Evolutionary conservation across 2,113 vertebrate species (phyloP).

Genomic region (Ciconia boyciana): DNA sequence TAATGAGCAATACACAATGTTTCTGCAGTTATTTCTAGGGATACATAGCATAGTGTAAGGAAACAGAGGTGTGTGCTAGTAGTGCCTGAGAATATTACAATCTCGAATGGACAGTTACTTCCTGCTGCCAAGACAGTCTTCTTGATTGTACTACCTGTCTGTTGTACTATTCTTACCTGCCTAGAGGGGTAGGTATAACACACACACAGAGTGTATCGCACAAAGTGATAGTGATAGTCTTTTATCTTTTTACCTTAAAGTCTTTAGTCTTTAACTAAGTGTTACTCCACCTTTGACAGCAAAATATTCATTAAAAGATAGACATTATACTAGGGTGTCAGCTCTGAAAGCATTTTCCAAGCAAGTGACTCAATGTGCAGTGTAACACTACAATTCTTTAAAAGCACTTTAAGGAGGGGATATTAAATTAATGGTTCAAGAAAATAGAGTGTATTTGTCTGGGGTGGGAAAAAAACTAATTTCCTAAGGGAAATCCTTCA

Average conservation of each 20-base stretch:
- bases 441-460: neutral
- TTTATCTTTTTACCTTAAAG: neutral
- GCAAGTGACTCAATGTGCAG: neutral
- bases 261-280: neutral
- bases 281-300: neutral
- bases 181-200: neutral
- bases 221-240: neutral
- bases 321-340: neutral
- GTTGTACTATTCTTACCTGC: neutral
- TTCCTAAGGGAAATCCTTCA: slow-evolving; percentile 12
- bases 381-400: neutral
- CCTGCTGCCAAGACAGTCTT: neutral
- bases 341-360: slow-evolving; percentile 9
- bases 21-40: neutral
- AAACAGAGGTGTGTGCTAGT: neutral
- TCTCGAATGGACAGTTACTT: slow-evolving; percentile 14
- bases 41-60: neutral
- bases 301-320: neutral
- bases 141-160: neutral
- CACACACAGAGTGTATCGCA: neutral
- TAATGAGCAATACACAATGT: neutral
- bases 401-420: neutral
- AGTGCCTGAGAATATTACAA: neutral
- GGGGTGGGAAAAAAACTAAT: neutral
- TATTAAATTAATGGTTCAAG: slow-evolving; percentile 45